A percentile compares a stretch with the other conserved stretches of the same genome.
phyloP scores from a whole-genome alignment of 1,140 invertebrate genomes.

The Patella vulgata region DNA sequence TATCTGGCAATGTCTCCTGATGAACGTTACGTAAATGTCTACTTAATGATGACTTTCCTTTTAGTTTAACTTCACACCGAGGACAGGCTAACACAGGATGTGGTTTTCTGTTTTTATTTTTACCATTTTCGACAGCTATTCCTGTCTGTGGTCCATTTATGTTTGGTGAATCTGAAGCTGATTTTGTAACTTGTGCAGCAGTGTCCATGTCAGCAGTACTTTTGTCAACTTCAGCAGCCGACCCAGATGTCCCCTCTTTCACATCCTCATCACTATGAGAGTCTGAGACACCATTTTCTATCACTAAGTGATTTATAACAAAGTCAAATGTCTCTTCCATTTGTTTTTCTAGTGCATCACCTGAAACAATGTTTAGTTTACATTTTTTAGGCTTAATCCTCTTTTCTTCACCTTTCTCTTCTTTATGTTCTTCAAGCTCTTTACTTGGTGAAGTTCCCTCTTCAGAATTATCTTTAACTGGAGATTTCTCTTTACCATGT shows the following conservation, averaged over 20 bases:
- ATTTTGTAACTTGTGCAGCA: constrained; percentile 5
- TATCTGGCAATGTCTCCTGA: constrained; percentile 21
- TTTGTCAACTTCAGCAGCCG: constrained; percentile 8
- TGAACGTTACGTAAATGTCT: constrained; percentile 39
- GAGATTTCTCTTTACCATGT: too few relatives aligned
- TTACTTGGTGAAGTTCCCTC: constrained; percentile 12
- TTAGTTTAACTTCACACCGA: constrained; percentile 26
- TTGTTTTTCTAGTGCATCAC: too few relatives aligned
- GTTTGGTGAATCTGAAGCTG: constrained; percentile 6
- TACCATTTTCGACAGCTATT: too few relatives aligned
- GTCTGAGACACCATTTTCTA: too few relatives aligned
- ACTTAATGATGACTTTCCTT: constrained; percentile 30
- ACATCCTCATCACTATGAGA: too few relatives aligned
- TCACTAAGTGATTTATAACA: too few relatives aligned
- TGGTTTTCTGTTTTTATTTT: constrained; percentile 29
- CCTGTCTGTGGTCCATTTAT: background rate
- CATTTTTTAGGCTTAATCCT: too few relatives aligned
- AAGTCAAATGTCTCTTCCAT: too few relatives aligned
- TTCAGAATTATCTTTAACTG: constrained; percentile 10
- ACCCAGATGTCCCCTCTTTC: too few relatives aligned
- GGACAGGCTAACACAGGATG: constrained; percentile 30
- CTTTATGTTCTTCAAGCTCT: constrained; percentile 3
- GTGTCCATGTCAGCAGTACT: background rate
- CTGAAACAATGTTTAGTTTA: too few relatives aligned
- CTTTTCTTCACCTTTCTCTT: constrained; percentile 12